Evolutionary conservation across 2,888 invertebrate species (phyloP), one percentile per base, ranked within the genome.

Genomic region (Prosopocoilus inquinatus): DNA sequence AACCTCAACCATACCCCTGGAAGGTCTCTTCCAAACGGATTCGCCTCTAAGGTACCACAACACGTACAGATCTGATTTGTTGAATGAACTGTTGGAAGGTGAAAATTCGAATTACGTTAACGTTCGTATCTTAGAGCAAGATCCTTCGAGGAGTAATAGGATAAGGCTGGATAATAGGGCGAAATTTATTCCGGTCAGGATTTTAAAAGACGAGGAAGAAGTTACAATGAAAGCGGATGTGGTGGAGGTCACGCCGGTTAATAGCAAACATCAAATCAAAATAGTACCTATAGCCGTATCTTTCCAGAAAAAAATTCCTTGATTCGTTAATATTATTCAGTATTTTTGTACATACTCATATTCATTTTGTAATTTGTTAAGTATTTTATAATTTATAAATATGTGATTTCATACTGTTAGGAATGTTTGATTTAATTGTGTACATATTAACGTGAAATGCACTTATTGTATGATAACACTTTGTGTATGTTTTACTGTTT

Each of bases 1-100:
- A 71, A 82, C 84, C 1, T 86, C 88, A 0, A 88, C 88, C 1
- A 81, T 89, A 59, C 77, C 88, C 9, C 72, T 89, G 60, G 86
- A 89, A 76, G 86, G 82, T 1, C 74, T 89, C 7, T 89, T 89
- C 65, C 82, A 84, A 70, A 81, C 81, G 53, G 78, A 82, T 68
- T 78, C 75, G 48, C 79, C 81, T 0, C 61, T 61, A 52, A 58
- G 53, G 48, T 46, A 46, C 13, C 49, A 48, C 36, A 39, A 53
- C 43, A 47, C 48, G 28, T 39, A 35, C 49, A 47, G 44, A 15
- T 39, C 54, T 2, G 61, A 59, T 41, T 47, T 50, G 2, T 70
- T 71, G 36, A 75, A 75, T 20, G 77, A 77, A 54, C 53, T 77
- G 11, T 63, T 78, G 15, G 74, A 77, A 57, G 71, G 73, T 1